Base-by-base conservation (phyloP, 2,888 invertebrate species). In the Xylota sylvarum region DNA sequence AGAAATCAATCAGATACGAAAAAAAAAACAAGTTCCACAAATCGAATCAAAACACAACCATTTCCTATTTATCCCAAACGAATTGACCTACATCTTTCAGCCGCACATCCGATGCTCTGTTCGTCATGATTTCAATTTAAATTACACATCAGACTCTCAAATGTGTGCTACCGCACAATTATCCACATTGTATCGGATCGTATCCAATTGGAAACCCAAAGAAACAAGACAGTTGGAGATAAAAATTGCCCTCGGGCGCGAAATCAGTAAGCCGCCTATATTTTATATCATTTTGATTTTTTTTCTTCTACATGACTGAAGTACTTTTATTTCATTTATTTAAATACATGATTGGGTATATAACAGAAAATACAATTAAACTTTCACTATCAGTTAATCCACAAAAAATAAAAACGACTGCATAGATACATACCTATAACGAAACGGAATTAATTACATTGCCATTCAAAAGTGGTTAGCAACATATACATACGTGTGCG, bases 321-420 rank as follows among this genome's bases (percentile, higher is more conserved):
- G 35, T 7, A 2, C 32, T 55, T 19, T 56, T 58, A 37, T 19
- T 37, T 12, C 6, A n/a, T 23, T 5, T 0, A 46, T 48, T 64
- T 17, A 64, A 48, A 64, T 64, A 46, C 30, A 14, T 30, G 62
- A 62, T 46, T 35, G 35, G 30, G 43, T 27, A 30, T 19, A 40
- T 69, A 60, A 14, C 52, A 48, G 6, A 23, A 70, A 64, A 10
- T 12, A 62, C 69, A 78, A 62, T 70, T 52, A 52, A 78, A 78
- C 78, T 78, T 78, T 78, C 78, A 69, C 78, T 78, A 32, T 78
- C 70, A 35, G 60, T 35, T 37, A 58, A 32, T 50, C 48, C 67
- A 50, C 56, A 65, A 60, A 56, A 23, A 52, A 73, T 5, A 19
- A 19, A 27, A 52, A n/a, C 30, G 30, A 27, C 40, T 40, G 48